phyloP scores from a whole-genome alignment of 2,888 invertebrate genomes.

The Synergus umbraculus region DNA sequence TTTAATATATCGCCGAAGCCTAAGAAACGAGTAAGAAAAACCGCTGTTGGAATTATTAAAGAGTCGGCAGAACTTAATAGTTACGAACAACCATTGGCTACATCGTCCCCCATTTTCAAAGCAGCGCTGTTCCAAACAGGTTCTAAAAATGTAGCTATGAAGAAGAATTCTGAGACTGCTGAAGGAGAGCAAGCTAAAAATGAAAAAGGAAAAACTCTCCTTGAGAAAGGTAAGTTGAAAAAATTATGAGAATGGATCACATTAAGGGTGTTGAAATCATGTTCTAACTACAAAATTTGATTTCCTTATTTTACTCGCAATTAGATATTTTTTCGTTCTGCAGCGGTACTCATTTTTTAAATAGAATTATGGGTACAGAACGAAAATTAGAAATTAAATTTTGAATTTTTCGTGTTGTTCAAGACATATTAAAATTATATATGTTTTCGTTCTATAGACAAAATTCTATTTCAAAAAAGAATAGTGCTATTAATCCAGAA shows the following conservation, averaged over 20 bases:
- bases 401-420: too few relatives aligned
- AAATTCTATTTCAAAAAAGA: too few relatives aligned
- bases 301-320: too few relatives aligned
- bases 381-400: too few relatives aligned
- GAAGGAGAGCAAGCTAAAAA: neutral
- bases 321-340: too few relatives aligned
- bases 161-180: neutral
- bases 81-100: conserved; percentile 61
- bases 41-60: conserved; percentile 45
- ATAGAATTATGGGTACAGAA: too few relatives aligned
- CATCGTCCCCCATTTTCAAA: conserved; percentile 66
- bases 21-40: conserved; percentile 54
- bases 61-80: conserved; percentile 27
- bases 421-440: too few relatives aligned
- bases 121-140: conserved; percentile 44
- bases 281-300: neutral
- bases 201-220: neutral
- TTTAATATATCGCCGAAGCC: conserved; percentile 64
- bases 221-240: conserved; percentile 39
- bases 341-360: too few relatives aligned
- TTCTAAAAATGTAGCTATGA: conserved; percentile 34
- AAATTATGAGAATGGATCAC: neutral
- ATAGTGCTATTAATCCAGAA: too few relatives aligned
- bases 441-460: too few relatives aligned
- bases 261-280: neutral